Percentiles rank a stretch among this genome's conserved stretches.
These are phyloP conservation scores for Ailuropoda melanoleuca DNA, from an alignment of 2,113 vertebrate species.

Conservation along the genomic window DNA sequence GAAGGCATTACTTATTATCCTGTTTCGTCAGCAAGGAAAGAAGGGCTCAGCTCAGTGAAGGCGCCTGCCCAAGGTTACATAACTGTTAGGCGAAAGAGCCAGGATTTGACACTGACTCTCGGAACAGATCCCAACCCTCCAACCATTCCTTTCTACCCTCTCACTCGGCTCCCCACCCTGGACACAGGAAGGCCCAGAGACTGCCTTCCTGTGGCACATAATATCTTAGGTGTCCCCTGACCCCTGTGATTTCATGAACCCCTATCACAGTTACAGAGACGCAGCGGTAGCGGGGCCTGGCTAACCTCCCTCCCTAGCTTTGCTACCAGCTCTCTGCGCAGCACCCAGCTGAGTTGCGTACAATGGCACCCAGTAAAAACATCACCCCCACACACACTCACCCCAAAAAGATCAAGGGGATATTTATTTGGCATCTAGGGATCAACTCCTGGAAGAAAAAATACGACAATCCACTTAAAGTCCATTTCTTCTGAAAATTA, in stretches of 20 bases:
- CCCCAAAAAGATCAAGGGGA: not conserved
- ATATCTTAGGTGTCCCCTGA: not conserved
- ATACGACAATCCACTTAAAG: not conserved
- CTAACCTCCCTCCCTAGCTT: not conserved
- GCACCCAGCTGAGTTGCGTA: not conserved
- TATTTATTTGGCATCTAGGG: not conserved
- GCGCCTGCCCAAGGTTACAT: conserved; percentile 45
- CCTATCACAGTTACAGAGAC: not conserved
- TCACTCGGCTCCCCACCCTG: not conserved
- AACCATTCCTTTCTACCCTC: not conserved
- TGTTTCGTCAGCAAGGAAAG: conserved; percentile 11
- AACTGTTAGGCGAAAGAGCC: conserved; percentile 18
- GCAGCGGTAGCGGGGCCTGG: rapidly evolving
- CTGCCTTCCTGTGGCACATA: not conserved
- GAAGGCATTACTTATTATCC: not conserved
- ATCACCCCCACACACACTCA: no score
- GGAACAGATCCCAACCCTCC: conserved; percentile 3
- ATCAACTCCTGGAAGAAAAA: not conserved
- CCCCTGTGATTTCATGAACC: not conserved
- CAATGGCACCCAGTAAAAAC: not conserved
- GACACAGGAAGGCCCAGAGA: not conserved
- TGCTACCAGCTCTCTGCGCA: not conserved
- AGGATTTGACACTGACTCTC: not conserved
- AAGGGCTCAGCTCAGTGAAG: not conserved
- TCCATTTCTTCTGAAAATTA: conserved; percentile 18